Base-by-base conservation (phyloP, 2,888 invertebrate species). In the Amblyteles armatorius region DNA sequence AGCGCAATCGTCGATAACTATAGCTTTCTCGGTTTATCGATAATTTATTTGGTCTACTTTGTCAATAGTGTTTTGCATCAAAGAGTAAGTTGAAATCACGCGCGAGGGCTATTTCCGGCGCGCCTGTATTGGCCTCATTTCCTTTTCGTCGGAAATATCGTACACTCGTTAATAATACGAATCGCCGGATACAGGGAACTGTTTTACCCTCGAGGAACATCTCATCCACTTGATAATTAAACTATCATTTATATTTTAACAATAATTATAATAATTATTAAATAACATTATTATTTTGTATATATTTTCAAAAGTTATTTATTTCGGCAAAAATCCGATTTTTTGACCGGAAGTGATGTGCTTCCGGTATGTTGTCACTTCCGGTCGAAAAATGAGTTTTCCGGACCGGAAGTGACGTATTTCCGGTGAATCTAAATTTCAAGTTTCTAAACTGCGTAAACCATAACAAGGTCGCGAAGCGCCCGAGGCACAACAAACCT, bases 201-300 rank as follows among this genome's bases (percentile, higher is more conserved):
- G 40, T 40, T 48, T 48, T 48, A 48, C 44, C 16, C 3, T 16
- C 16, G 16, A 48, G 13, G 44, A 55, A 55, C 52, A 55, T 55
- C 19, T 1, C 52, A 44, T 16, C 13, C 3, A 16, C 16, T 48
- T 48, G 11, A 40, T 40, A 40, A 40, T 40, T 5, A 40, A 40
- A 40, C 11, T 40, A 40, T 40, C 5, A 16, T 44, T 52, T 19
- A 16, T 72, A 11, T 22, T 6, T n/a, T 13, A 33, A 48, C 5
- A 22, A 72, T n/a, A 72, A 26, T 29, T 7, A 19, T 19, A 19
- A 26, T 78, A 29, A 36, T 40, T 9, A 73, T 73, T 44, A 5
- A 68, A n/a, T 9, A n/a, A 68, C 63, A 60, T 13, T 60, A 69
- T 57, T 77, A 80, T 76, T 65, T 69, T 68, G 36, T 40, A 40